Evolutionary conservation across 1,140 invertebrate genomes (phyloP).

Genomic region (Ctenoplectra terminalis): DNA sequence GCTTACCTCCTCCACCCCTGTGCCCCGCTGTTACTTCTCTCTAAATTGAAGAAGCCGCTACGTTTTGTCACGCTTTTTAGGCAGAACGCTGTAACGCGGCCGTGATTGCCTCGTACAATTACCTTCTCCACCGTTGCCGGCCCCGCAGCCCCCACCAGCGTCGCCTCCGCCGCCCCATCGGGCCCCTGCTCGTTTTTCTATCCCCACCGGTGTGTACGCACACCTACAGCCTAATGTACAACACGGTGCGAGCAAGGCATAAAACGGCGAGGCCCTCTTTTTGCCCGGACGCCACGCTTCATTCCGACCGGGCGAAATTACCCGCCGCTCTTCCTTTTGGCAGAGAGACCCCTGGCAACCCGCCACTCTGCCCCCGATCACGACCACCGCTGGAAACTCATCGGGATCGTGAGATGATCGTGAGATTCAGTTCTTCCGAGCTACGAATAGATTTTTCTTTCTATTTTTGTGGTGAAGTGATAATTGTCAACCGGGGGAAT

Average conservation of each 20-base stretch:
- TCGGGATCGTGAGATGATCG: constrained; percentile 34
- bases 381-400: not conserved
- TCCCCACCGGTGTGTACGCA: constrained; percentile 53
- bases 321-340: constrained; percentile 44
- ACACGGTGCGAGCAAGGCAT: constrained; percentile 66
- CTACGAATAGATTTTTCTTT: constrained; percentile 18
- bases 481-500: too few relatives aligned
- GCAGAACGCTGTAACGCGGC: constrained; percentile 70
- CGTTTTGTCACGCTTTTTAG: constrained; percentile 74
- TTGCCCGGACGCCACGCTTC: constrained; percentile 61
- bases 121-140: constrained; percentile 45
- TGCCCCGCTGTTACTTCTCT: constrained; percentile 18
- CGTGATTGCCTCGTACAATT: constrained; percentile 75
- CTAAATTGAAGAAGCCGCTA: constrained; percentile 56
- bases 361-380: not conserved
- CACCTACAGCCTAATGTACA: constrained; percentile 62
- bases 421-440: constrained; percentile 42
- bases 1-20: not conserved
- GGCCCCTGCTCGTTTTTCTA: constrained; percentile 33
- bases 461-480: too few relatives aligned
- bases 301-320: constrained; percentile 60
- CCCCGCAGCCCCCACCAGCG: not conserved
- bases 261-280: constrained; percentile 56
- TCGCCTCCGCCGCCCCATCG: constrained; percentile 19
- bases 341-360: not conserved